These are phyloP conservation scores for Agraylea sexmaculata DNA, from an alignment of 1,140 invertebrate species.

Conservation along the genomic window DNA sequence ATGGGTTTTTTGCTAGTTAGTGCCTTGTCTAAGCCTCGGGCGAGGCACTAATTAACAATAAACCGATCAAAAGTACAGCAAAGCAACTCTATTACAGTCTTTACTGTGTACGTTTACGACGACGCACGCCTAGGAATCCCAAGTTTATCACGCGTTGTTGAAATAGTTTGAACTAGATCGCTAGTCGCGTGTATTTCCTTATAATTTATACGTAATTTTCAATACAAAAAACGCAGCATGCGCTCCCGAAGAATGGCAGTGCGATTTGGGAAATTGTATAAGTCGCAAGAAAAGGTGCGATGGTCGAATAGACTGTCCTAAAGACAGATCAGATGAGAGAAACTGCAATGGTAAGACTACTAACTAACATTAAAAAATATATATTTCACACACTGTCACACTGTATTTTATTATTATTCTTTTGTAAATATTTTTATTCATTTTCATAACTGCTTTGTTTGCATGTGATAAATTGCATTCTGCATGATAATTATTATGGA, in stretches of 20 bases:
- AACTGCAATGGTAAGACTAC: constrained; percentile 50
- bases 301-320: constrained; percentile 52
- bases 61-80: no score
- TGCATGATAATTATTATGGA: constrained; percentile 17
- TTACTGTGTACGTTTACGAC: no score
- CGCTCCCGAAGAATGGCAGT: constrained; percentile 46
- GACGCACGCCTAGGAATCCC: no score
- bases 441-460: constrained; percentile 4
- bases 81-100: no score
- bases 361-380: constrained; percentile 13
- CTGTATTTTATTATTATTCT: constrained; percentile 22
- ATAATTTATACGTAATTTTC: background rate
- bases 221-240: constrained; percentile 33
- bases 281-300: constrained; percentile 47
- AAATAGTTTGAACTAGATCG: no score
- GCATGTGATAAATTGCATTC: constrained; percentile 17
- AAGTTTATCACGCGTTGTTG: no score
- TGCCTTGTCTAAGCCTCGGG: no score
- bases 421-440: constrained; percentile 9
- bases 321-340: constrained; percentile 56
- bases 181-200: background rate
- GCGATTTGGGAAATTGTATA: constrained; percentile 51
- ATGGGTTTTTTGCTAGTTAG: no score
- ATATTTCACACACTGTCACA: constrained; percentile 3
- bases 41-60: no score